Evolutionary conservation across 1,140 invertebrate genomes (phyloP).

Genomic region (Zophobas morio): DNA sequence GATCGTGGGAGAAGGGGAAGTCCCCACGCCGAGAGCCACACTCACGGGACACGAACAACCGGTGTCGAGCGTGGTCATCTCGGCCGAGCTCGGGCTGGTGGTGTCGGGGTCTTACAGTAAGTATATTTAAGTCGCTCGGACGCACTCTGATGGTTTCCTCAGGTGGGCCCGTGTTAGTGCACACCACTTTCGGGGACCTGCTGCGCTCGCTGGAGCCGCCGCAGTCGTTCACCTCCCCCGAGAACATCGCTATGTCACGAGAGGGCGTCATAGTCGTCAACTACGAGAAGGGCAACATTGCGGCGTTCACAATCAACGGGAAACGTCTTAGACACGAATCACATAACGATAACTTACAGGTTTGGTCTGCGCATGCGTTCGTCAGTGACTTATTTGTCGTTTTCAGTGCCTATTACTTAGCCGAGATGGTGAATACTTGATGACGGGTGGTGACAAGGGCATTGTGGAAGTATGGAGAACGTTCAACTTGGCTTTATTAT

Average conservation of each 20-base stretch:
- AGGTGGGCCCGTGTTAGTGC: slow-evolving; percentile 97
- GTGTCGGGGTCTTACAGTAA: slow-evolving; percentile 92
- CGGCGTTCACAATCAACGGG: slow-evolving; percentile 94
- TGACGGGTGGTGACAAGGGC: slow-evolving; percentile 96
- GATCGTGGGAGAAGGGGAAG: slow-evolving; percentile 95
- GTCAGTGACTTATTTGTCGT: background rate
- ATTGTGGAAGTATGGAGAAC: slow-evolving; percentile 98
- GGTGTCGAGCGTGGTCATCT: slow-evolving; percentile 95
- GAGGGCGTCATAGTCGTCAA: slow-evolving; percentile 97
- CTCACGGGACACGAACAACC: slow-evolving; percentile 97
- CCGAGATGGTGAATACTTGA: slow-evolving; percentile 97
- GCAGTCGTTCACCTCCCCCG: slow-evolving; percentile 85
- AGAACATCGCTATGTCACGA: slow-evolving; percentile 92
- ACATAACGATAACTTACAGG: slow-evolving; percentile 96
- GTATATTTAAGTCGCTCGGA: slow-evolving; percentile 60
- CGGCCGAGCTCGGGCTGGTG: slow-evolving; percentile 97
- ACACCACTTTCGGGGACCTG: slow-evolving; percentile 98
- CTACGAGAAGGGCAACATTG: slow-evolving; percentile 92
- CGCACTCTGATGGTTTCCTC: slow-evolving; percentile 47
- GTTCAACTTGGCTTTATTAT: slow-evolving; percentile 95
- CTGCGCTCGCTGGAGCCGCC: slow-evolving; percentile 91
- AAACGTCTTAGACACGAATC: slow-evolving; percentile 88
- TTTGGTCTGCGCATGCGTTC: slow-evolving; percentile 66
- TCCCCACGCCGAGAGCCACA: slow-evolving; percentile 95
- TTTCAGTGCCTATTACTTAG: slow-evolving; percentile 91